Evolutionary conservation across 2,113 vertebrate genomes (phyloP).

Genomic region (Myrmecobius fasciatus): DNA sequence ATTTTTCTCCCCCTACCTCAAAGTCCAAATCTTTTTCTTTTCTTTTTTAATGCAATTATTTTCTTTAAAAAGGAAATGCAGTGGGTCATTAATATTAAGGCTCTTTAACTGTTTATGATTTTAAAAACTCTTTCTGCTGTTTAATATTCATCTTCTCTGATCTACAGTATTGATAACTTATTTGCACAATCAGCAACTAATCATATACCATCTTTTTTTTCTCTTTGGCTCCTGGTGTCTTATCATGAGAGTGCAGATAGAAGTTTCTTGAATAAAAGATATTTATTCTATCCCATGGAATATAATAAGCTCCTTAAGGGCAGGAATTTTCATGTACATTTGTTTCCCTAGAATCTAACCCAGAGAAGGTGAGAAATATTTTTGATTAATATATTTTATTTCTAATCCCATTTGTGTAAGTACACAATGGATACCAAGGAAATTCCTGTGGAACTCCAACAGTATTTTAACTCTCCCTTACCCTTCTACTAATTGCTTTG

Average conservation of each 20-base stretch:
- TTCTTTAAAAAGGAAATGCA: not conserved
- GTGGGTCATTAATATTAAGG: not conserved
- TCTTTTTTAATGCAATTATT: not conserved
- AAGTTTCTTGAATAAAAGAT: not conserved
- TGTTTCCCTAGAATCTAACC: not conserved
- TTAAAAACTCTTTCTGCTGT: not conserved
- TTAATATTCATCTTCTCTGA: not conserved
- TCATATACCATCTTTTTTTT: not conserved
- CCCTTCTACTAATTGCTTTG: too few species aligned
- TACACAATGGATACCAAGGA: too few species aligned
- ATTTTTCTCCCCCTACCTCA: not conserved
- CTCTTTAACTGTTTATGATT: not conserved
- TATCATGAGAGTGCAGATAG: not conserved
- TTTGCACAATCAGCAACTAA: not conserved
- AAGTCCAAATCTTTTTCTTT: not conserved
- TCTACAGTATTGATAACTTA: not conserved
- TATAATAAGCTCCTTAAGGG: not conserved
- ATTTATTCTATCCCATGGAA: not conserved
- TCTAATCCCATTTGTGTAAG: too few species aligned
- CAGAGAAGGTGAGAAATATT: not conserved
- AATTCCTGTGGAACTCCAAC: too few species aligned
- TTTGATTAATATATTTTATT: not conserved
- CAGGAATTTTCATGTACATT: too few species aligned
- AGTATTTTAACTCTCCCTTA: too few species aligned
- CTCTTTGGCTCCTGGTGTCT: not conserved